phyloP scores from a whole-genome alignment of 1,140 invertebrate species.

The Nasonia vitripennis region DNA sequence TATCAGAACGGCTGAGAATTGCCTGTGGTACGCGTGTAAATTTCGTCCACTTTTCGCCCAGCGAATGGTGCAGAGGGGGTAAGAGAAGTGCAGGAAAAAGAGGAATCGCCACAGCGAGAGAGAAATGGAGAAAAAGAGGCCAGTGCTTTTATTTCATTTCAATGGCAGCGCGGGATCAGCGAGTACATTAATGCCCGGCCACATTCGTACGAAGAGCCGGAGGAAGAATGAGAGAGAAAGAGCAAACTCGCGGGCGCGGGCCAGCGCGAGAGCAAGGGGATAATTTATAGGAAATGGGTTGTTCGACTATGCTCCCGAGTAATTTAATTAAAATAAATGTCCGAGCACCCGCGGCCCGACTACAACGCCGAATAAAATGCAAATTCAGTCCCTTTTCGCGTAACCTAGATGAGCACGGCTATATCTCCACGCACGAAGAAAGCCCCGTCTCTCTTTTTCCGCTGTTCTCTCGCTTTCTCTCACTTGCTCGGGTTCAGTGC shows the following conservation, averaged over 20 bases:
- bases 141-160: constrained; percentile 74
- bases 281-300: constrained; percentile 77
- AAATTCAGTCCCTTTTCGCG: constrained; percentile 74
- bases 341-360: constrained; percentile 63
- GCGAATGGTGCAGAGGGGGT: neutral
- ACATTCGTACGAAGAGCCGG: constrained; percentile 54
- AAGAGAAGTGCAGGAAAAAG: constrained; percentile 25
- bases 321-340: constrained; percentile 78
- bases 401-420: constrained; percentile 60
- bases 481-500: neutral
- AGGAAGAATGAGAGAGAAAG: constrained; percentile 38
- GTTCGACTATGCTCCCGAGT: constrained; percentile 72
- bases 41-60: constrained; percentile 61
- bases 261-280: constrained; percentile 65
- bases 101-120: constrained; percentile 12
- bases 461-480: neutral
- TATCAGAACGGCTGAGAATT: constrained; percentile 59
- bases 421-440: constrained; percentile 18
- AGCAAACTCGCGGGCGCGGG: constrained; percentile 32
- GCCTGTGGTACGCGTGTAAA: constrained; percentile 56
- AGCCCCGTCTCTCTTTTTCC: constrained; percentile 8
- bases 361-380: constrained; percentile 75
- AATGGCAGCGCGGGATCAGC: constrained; percentile 73
- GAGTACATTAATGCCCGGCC: constrained; percentile 73
- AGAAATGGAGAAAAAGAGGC: constrained; percentile 54